A percentile compares a stretch with the other conserved stretches of the same genome.
These are phyloP conservation scores for Leptinotarsa peninsularis DNA, from an alignment of 2,888 invertebrate species.

Conservation along the genomic window DNA sequence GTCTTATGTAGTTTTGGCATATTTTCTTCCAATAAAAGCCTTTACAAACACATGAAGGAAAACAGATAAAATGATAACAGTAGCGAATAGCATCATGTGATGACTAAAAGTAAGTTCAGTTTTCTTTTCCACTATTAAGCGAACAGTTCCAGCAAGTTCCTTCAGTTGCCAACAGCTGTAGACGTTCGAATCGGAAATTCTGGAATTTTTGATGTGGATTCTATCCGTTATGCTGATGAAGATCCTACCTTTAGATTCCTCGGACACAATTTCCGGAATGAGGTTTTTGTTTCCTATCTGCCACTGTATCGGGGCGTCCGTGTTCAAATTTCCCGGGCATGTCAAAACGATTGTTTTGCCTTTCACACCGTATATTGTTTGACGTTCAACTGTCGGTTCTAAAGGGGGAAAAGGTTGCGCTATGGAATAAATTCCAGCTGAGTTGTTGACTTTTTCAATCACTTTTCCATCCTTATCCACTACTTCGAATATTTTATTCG, in stretches of 20 bases:
- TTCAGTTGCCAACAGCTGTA: constrained; percentile 78
- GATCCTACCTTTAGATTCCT: constrained; percentile 70
- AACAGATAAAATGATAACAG: constrained; percentile 62
- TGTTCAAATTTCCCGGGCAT: constrained; percentile 70
- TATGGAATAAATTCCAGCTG: constrained; percentile 71
- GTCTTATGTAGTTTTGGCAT: constrained; percentile 50
- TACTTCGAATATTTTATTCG: constrained; percentile 68
- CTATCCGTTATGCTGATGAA: constrained; percentile 71
- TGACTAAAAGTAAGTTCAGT: constrained; percentile 66
- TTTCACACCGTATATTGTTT: constrained; percentile 63
- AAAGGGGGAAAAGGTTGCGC: constrained; percentile 67
- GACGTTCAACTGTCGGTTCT: constrained; percentile 65
- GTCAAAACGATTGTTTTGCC: constrained; percentile 62
- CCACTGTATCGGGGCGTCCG: constrained; percentile 71
- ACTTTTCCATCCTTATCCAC: constrained; percentile 68
- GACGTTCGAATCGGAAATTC: constrained; percentile 69
- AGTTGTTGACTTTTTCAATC: constrained; percentile 72
- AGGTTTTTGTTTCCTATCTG: constrained; percentile 69
- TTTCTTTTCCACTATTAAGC: constrained; percentile 69
- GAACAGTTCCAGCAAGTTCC: constrained; percentile 72
- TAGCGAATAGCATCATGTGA: constrained; percentile 66
- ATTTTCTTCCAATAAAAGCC: constrained; percentile 65
- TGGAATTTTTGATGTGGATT: constrained; percentile 69
- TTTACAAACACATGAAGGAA: constrained; percentile 66
- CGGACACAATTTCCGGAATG: constrained; percentile 66